Percentiles rank a stretch among this genome's conserved stretches.
phyloP scores from a whole-genome alignment of 35 echinoderm and acorn worm species.

The Apostichopus parvimensis region DNA sequence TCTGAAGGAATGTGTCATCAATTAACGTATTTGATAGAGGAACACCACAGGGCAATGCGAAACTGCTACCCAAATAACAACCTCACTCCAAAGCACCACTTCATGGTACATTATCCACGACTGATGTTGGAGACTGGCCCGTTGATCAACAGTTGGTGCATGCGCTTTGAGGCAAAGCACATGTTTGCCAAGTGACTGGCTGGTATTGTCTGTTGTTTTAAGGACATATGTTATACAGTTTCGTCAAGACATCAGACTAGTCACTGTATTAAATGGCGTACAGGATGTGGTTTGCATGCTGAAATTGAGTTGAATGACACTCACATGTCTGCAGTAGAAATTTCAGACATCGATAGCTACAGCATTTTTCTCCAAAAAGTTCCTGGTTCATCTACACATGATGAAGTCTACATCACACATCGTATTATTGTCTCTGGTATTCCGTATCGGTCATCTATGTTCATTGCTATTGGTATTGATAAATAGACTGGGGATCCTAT shows the following conservation, averaged over 20 bases:
- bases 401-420: slow-evolving; percentile 16
- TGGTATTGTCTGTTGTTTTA: slow-evolving; percentile 51
- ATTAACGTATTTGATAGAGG: slow-evolving; percentile 8
- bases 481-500: slow-evolving; percentile 1
- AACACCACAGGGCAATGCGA: slow-evolving; percentile 27
- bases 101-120: slow-evolving; percentile 20
- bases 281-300: slow-evolving; percentile 16
- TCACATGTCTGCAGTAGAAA: background rate
- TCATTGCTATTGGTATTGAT: background rate
- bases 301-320: background rate
- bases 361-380: background rate
- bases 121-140: slow-evolving; percentile 1
- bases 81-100: slow-evolving; percentile 24
- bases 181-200: slow-evolving; percentile 22
- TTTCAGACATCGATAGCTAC: slow-evolving; percentile 1
- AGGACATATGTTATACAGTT: background rate
- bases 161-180: slow-evolving; percentile 57
- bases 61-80: background rate
- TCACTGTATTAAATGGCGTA: background rate
- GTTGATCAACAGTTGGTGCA: slow-evolving; percentile 28
- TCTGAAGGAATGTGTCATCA: slow-evolving; percentile 37
- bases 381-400: background rate
- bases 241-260: background rate
- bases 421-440: background rate
- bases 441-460: slow-evolving; percentile 5